Evolutionary conservation across 2,113 vertebrate genomes (phyloP).

Genomic region (Trochalopteron elliotii): DNA sequence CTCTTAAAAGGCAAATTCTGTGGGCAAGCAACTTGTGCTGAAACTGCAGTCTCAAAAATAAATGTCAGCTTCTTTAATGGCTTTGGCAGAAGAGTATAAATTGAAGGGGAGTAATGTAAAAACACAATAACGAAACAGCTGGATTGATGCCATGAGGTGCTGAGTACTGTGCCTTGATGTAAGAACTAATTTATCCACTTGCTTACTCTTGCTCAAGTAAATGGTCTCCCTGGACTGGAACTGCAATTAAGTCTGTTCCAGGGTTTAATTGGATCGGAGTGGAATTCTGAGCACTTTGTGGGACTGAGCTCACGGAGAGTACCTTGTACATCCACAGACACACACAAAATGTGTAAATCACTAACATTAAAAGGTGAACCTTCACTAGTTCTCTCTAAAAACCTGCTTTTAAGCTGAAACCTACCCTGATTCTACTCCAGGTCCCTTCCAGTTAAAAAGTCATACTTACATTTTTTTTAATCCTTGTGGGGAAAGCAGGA

Average conservation of each 20-base stretch:
- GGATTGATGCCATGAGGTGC: conserved; percentile 13
- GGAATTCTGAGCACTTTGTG: not conserved
- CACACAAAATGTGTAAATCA: not conserved
- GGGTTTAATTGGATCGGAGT: conserved; percentile 22
- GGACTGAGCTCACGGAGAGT: not conserved
- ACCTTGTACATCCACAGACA: not conserved
- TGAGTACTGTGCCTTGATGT: not conserved
- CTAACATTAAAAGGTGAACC: not conserved
- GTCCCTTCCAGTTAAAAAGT: not conserved
- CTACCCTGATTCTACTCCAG: not conserved
- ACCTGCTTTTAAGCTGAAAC: not conserved
- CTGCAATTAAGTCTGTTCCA: conserved; percentile 14
- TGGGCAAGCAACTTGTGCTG: not conserved
- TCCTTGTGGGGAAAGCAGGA: not conserved
- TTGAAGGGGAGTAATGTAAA: conserved; percentile 10
- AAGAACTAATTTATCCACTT: conserved; percentile 39
- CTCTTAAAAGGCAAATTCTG: conserved; percentile 8
- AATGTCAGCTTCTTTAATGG: not conserved
- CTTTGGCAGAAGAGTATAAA: conserved; percentile 20
- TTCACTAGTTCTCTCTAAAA: not conserved
- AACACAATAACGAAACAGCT: conserved; percentile 26
- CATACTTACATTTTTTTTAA: not conserved
- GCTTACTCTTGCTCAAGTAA: conserved; percentile 38
- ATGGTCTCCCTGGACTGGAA: conserved; percentile 14
- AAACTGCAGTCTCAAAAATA: conserved; percentile 33